Conservation (phyloP, 2,113 vertebrate genomes). For the Ivindomyrus marchei region DNA sequence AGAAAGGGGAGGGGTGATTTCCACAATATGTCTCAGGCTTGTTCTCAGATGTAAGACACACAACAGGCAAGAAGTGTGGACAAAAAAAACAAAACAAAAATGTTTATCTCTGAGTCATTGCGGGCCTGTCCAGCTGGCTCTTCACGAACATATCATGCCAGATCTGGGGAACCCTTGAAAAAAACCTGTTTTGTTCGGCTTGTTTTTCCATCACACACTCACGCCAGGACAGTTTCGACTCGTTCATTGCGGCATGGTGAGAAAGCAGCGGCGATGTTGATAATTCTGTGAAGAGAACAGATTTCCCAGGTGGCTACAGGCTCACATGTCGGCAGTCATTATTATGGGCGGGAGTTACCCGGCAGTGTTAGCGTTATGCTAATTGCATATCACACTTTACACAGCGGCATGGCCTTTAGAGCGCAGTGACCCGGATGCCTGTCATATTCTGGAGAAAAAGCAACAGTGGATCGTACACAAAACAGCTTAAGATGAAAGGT, state of each 20-base stretch:
- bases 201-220: background rate
- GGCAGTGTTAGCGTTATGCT: background rate
- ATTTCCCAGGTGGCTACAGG: background rate
- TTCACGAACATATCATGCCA: background rate
- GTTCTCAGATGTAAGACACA: background rate
- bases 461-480: background rate
- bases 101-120: background rate
- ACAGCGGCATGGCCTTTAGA: background rate
- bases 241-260: background rate
- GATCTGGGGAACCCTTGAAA: background rate
- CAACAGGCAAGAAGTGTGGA: background rate
- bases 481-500: background rate
- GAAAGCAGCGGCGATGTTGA: background rate
- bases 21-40: background rate
- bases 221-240: background rate
- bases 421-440: background rate
- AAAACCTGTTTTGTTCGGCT: background rate
- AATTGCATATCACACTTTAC: background rate
- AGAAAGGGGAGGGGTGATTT: background rate
- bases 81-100: background rate
- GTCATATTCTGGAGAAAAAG: background rate
- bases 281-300: background rate
- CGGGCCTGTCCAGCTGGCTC: background rate
- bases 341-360: background rate
- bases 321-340: background rate